phyloP scores from a whole-genome alignment of 1,140 invertebrate species.

The Drosophila sulfurigaster region DNA sequence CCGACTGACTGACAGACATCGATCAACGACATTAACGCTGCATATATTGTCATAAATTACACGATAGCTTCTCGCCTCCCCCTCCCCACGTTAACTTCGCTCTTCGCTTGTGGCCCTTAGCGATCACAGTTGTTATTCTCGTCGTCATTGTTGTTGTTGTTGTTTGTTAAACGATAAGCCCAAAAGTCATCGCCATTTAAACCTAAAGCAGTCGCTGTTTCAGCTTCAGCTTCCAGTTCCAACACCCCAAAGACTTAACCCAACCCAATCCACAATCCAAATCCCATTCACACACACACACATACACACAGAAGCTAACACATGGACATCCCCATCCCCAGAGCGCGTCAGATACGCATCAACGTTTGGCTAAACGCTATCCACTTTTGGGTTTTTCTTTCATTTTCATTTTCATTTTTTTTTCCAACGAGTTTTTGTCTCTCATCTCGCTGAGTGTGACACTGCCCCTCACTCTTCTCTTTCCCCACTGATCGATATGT shows the following conservation, averaged over 20 bases:
- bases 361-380: slow-evolving; percentile 77
- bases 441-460: slow-evolving; percentile 18
- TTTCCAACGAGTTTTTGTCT: slow-evolving; percentile 26
- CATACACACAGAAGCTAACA: neutral
- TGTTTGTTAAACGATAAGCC: slow-evolving; percentile 54
- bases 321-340: slow-evolving; percentile 48
- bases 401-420: slow-evolving; percentile 25
- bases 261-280: slow-evolving; percentile 21
- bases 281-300: neutral
- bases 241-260: slow-evolving; percentile 70
- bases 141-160: slow-evolving; percentile 30
- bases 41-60: slow-evolving; percentile 84
- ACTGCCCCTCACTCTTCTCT: slow-evolving; percentile 2
- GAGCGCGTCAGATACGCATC: slow-evolving; percentile 74
- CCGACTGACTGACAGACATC: slow-evolving; percentile 77
- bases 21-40: slow-evolving; percentile 84
- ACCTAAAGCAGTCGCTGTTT: slow-evolving; percentile 60
- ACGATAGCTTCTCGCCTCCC: slow-evolving; percentile 28
- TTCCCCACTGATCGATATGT: slow-evolving; percentile 67
- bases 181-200: slow-evolving; percentile 78
- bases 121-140: slow-evolving; percentile 27
- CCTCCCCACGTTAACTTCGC: slow-evolving; percentile 5
- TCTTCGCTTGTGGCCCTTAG: slow-evolving; percentile 49
- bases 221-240: slow-evolving; percentile 21
- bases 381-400: slow-evolving; percentile 58